Evolutionary conservation across 2,888 invertebrate genomes (phyloP).

Genomic region (Brassicogethes aeneus): DNA sequence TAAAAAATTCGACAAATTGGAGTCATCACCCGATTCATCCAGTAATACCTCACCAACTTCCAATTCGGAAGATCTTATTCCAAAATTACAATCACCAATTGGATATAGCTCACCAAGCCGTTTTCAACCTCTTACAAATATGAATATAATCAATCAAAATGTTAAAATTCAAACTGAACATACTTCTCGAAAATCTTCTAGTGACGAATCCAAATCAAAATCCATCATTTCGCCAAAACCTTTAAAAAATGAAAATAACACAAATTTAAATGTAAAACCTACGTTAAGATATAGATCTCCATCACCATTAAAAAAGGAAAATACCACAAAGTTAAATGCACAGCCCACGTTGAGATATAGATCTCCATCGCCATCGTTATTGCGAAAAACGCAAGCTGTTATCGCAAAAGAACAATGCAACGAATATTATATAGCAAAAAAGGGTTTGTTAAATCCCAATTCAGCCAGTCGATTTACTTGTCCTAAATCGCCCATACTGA

Average conservation of each 20-base stretch:
- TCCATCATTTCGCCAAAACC: not conserved
- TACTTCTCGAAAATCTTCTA: not conserved
- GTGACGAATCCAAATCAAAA: not conserved
- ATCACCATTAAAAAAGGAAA: constrained; percentile 39
- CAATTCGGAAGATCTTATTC: not conserved
- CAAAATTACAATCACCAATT: not conserved
- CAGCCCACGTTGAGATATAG: constrained; percentile 27
- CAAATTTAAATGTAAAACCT: not conserved
- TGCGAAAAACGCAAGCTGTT: constrained; percentile 42
- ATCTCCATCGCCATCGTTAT: constrained; percentile 39
- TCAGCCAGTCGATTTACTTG: constrained; percentile 5
- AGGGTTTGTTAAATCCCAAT: constrained; percentile 9
- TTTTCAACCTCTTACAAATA: not conserved
- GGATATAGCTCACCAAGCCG: not conserved
- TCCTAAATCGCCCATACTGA: constrained; percentile 19
- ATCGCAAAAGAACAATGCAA: constrained; percentile 39
- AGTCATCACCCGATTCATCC: constrained; percentile 6
- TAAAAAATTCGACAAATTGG: constrained; percentile 33
- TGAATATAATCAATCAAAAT: no score
- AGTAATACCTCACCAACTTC: not conserved
- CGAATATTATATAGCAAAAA: constrained; percentile 27
- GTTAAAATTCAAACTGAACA: not conserved
- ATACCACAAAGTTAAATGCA: no score
- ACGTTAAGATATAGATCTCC: constrained; percentile 36
- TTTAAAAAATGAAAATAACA: not conserved